Evolutionary conservation across 2,797 vertebrate genomes (phyloP).

Genomic region (Mallotus villosus): DNA sequence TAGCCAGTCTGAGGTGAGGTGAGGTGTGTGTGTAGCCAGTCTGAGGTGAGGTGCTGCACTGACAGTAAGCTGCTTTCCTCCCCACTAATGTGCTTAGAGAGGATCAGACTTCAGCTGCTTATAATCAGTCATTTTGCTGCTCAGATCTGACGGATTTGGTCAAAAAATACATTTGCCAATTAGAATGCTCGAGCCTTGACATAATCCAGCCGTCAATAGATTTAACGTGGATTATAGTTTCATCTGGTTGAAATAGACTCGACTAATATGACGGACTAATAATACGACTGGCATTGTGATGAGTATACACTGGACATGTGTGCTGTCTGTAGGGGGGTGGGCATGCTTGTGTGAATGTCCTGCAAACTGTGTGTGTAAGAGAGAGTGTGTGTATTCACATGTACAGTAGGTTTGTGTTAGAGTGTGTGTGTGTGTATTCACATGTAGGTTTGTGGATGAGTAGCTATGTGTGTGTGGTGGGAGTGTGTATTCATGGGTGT

Average conservation of each 20-base stretch:
- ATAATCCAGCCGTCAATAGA: constrained; percentile 36
- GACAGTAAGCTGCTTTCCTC: constrained; percentile 50
- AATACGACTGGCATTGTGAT: neutral
- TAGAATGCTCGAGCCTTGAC: constrained; percentile 27
- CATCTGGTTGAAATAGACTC: constrained; percentile 39
- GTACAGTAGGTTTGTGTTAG: neutral
- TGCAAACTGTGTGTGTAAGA: neutral
- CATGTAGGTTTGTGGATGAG: neutral
- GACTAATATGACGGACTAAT: constrained; percentile 19
- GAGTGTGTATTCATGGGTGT: neutral
- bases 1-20: constrained; percentile 54
- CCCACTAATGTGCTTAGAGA: constrained; percentile 56
- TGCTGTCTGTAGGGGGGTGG: neutral
- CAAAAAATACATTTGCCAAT: constrained; percentile 38
- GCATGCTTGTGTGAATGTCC: too few species aligned
- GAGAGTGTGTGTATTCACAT: constrained; percentile 3
- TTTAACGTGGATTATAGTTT: constrained; percentile 28
- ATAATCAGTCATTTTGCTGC: constrained; percentile 44
- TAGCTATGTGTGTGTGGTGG: neutral
- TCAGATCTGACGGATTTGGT: constrained; percentile 33
- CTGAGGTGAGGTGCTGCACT: constrained; percentile 31
- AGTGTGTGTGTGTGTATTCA: neutral
- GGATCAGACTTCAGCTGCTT: constrained; percentile 49
- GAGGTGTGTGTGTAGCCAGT: constrained; percentile 46
- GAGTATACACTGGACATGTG: constrained; percentile 23